phyloP scores from a whole-genome alignment of 1,140 invertebrate species.

The Goniozus legneri region DNA sequence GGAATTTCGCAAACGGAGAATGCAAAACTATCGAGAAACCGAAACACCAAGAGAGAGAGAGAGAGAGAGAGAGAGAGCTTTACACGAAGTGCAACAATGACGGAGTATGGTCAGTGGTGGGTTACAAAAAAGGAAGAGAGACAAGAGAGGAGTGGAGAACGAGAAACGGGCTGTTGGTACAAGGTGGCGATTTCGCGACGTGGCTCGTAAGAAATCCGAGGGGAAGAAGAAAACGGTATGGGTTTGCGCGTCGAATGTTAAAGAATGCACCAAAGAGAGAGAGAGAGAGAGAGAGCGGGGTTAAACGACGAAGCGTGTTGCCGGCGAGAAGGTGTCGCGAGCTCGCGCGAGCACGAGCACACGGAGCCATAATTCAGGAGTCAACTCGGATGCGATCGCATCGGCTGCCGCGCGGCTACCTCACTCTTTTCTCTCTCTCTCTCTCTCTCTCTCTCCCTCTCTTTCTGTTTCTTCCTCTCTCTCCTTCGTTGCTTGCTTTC shows the following conservation, averaged over 20 bases:
- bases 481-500: no score
- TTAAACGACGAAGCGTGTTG: slow-evolving; percentile 55
- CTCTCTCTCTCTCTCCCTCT: background rate
- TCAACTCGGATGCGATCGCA: slow-evolving; percentile 37
- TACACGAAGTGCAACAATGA: no score
- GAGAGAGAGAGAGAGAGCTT: no score
- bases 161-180: background rate
- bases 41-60: no score
- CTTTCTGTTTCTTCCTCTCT: slow-evolving; percentile 6
- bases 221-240: background rate
- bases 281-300: slow-evolving; percentile 33
- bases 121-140: background rate
- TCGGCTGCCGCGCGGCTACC: slow-evolving; percentile 21
- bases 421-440: background rate
- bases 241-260: slow-evolving; percentile 20
- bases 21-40: no score
- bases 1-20: no score
- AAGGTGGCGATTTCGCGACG: background rate
- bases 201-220: background rate
- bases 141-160: background rate
- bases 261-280: slow-evolving; percentile 25
- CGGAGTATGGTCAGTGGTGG: no score
- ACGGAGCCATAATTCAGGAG: slow-evolving; percentile 48
- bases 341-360: slow-evolving; percentile 38
- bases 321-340: no score